Evolutionary conservation across 2,797 vertebrate species (phyloP).

Genomic region (Nyctibius grandis): DNA sequence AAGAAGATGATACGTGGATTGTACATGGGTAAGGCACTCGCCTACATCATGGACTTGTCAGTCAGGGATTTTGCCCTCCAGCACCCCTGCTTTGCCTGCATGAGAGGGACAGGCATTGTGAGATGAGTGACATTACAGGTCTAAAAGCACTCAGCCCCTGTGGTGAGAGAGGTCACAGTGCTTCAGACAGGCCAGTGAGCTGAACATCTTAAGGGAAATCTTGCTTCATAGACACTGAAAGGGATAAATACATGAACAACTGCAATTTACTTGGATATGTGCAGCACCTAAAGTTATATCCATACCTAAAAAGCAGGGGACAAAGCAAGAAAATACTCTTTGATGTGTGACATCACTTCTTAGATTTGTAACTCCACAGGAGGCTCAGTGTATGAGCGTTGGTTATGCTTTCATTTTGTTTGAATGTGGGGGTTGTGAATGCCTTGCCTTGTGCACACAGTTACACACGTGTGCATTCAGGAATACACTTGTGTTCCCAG

Average conservation of each 20-base stretch:
- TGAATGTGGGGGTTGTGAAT: neutral
- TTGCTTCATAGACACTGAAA: neutral
- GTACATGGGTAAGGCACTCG: accelerated
- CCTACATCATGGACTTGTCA: neutral
- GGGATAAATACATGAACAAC: neutral
- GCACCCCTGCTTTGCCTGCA: accelerated
- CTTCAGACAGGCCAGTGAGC: neutral
- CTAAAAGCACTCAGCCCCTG: neutral
- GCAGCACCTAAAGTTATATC: neutral
- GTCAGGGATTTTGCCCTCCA: neutral
- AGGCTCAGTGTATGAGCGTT: neutral
- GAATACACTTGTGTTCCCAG: neutral
- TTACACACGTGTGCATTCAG: neutral
- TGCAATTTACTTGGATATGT: neutral
- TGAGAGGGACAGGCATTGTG: accelerated
- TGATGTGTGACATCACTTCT: neutral
- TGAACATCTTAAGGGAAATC: neutral
- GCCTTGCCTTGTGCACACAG: neutral
- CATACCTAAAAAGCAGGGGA: neutral
- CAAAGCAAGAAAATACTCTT: neutral
- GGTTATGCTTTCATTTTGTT: neutral
- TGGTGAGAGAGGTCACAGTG: neutral
- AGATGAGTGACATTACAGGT: neutral
- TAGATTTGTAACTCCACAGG: neutral
- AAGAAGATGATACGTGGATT: neutral